A percentile compares a stretch with the other conserved stretches of the same genome.
Conservation (phyloP, 2,113 vertebrate genomes). For the Melozone crissalis region DNA sequence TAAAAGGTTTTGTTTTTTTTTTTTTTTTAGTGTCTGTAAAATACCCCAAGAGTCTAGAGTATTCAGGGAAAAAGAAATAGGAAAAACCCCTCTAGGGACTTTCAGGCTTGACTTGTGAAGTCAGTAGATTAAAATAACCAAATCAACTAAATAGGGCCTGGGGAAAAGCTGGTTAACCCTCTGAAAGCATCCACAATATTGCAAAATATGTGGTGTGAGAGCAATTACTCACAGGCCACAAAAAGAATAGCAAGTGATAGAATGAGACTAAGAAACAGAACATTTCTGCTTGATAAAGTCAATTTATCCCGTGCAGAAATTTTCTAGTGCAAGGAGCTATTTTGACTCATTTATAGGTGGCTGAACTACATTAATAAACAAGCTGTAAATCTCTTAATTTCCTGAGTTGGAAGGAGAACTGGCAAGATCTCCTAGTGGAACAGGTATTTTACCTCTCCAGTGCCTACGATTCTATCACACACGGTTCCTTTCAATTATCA, state of each 20-base stretch:
- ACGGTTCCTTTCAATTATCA: slow-evolving; percentile 20
- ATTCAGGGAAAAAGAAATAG: background rate
- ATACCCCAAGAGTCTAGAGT: background rate
- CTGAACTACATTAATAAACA: slow-evolving; percentile 19
- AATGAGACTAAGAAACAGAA: background rate
- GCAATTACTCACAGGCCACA: background rate
- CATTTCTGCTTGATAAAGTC: background rate
- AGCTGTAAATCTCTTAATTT: slow-evolving; percentile 1
- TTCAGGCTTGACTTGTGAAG: background rate
- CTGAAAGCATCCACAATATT: background rate
- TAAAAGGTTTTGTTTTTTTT: background rate
- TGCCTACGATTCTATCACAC: background rate
- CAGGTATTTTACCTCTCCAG: slow-evolving; percentile 5
- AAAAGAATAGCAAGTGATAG: background rate
- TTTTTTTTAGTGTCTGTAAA: background rate
- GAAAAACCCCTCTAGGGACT: background rate
- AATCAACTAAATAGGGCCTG: background rate
- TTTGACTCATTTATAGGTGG: background rate
- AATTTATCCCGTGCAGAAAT: background rate
- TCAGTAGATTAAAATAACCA: slow-evolving; percentile 14
- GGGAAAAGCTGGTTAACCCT: background rate
- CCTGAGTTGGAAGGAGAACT: background rate
- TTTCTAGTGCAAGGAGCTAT: background rate
- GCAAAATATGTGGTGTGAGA: background rate
- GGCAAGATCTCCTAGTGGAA: background rate